These are phyloP conservation scores for Falco punctatus DNA, from an alignment of 2,113 vertebrate species.

Conservation along the genomic window DNA sequence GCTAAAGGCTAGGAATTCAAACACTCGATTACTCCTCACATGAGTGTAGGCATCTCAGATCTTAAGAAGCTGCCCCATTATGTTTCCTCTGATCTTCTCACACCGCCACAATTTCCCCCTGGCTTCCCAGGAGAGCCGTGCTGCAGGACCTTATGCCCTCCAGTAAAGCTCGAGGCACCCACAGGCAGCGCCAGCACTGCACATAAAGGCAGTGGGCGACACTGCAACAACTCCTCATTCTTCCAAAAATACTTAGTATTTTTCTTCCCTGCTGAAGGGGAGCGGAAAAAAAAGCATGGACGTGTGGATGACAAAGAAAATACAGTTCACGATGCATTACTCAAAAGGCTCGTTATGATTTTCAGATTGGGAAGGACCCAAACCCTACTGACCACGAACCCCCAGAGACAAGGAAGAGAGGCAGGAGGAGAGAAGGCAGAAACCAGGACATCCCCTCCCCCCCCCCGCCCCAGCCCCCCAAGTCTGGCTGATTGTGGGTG, in stretches of 20 bases:
- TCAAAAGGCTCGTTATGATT: not conserved
- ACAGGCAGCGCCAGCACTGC: not conserved
- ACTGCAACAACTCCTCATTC: not conserved
- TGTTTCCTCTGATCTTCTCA: not conserved
- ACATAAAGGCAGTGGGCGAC: not conserved
- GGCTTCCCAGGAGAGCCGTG: not conserved
- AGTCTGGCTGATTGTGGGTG: not conserved
- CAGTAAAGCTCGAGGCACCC: not conserved
- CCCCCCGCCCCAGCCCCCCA: no score
- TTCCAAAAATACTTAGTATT: not conserved
- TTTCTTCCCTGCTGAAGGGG: not conserved
- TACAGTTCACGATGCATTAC: accelerated
- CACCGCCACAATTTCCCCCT: accelerated
- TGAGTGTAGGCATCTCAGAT: not conserved
- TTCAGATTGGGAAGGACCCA: not conserved
- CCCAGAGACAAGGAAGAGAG: not conserved
- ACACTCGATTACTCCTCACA: not conserved
- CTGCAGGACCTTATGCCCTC: not conserved
- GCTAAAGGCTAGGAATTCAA: not conserved
- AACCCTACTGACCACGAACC: not conserved
- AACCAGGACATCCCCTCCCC: not conserved
- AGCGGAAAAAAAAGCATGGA: not conserved
- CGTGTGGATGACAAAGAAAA: not conserved
- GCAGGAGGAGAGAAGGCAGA: not conserved
- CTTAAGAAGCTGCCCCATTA: not conserved